Evolutionary conservation across 1,140 invertebrate genomes (phyloP), one percentile per base, ranked within the genome.

Genomic region (Pollicipes pollicipes): DNA sequence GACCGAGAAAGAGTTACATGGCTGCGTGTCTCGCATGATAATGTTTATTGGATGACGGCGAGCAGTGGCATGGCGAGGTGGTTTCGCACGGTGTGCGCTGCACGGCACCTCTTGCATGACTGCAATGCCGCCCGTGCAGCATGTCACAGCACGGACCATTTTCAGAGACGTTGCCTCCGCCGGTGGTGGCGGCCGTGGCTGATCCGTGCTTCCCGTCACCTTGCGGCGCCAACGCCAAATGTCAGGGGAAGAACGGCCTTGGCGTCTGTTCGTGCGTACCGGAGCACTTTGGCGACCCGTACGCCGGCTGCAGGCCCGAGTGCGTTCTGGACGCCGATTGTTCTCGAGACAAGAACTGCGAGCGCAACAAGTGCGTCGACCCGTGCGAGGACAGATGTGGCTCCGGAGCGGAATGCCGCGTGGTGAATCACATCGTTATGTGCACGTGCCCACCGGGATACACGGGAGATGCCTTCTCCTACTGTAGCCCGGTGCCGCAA

Each of bases 201-300:
- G 71, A 75, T 70, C 70, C 71, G 26, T 75, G 75, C 68, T 68
- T 68, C 58, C 73, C 69, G 32, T 66, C 71, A 29, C 69, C 75
- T 26, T 91, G 78, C 76, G 82, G 76, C 73, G 76, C 75, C 75
- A 78, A 77, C 73, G 77, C 79, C 29, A 71, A 77, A 29, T 80
- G 79, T 70, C 84, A 87, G n/a, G 87, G 91, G 1, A 81, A 68
- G 27, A 75, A 78, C 72, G 76, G 76, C n/a, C 2, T 27, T 17
- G 64, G 64, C 16, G 27, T 66, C 8, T 66, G 45, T 21, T 3
- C 2, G 17, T 58, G 45, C 21, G 45, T 21, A 24, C 13, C 13
- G 13, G 45, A 58, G 3, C 24, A 58, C 17, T 58, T 58, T 21
- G 45, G 45, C 13, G 17, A 58, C 24, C 45, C 45, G 24, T 58